These are phyloP conservation scores for Eilema sororculum DNA, from an alignment of 2,888 invertebrate genomes.

Conservation along the genomic window DNA sequence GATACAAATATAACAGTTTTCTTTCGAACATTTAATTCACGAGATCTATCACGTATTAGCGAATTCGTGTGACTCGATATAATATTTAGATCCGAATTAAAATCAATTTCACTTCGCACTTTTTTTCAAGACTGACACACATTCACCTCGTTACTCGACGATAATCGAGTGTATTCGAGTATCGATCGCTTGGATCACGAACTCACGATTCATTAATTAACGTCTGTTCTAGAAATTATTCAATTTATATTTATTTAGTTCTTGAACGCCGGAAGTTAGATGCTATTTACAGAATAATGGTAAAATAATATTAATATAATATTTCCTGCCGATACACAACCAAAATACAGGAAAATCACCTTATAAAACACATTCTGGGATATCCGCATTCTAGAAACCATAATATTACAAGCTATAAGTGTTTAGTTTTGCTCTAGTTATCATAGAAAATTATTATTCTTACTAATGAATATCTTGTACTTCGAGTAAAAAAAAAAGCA, in stretches of 20 bases:
- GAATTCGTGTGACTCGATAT: background rate
- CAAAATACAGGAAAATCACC: background rate
- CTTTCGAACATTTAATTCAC: background rate
- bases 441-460: too few relatives aligned
- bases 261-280: background rate
- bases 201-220: constrained; percentile 4
- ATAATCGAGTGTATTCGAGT: background rate
- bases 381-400: too few relatives aligned
- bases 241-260: background rate
- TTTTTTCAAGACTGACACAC: constrained; percentile 1
- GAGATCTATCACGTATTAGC: background rate
- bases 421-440: background rate
- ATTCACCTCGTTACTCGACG: background rate
- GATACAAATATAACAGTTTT: background rate
- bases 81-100: constrained; percentile 1
- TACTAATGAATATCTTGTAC: too few relatives aligned
- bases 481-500: too few relatives aligned
- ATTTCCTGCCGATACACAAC: background rate
- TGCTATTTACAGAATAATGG: background rate
- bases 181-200: background rate
- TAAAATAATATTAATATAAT: background rate
- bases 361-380: background rate
- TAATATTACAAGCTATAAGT: background rate
- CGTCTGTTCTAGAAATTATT: background rate
- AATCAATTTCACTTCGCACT: background rate